A percentile compares a stretch with the other conserved stretches of the same genome.
phyloP scores from a whole-genome alignment of 2,888 invertebrate species.

The Quadroppia sp. region DNA sequence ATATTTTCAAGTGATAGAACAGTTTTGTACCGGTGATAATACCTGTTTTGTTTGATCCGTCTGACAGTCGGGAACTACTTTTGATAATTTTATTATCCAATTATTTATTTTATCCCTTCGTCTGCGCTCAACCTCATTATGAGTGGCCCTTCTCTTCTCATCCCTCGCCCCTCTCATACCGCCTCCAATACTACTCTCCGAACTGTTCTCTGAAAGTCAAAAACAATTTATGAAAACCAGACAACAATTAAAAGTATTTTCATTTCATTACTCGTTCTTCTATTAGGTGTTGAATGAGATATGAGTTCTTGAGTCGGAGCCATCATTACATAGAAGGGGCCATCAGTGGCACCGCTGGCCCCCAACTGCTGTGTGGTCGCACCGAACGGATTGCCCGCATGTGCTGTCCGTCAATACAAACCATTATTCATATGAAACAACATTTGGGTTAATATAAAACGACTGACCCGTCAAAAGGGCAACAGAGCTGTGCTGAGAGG shows the following conservation, averaged over 20 bases:
- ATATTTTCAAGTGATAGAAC: too few species aligned
- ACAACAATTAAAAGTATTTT: too few species aligned
- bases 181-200: not conserved
- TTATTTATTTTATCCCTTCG: slow-evolving; percentile 93
- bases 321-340: slow-evolving; percentile 76
- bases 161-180: slow-evolving; percentile 48
- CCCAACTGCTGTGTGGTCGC: slow-evolving; percentile 12
- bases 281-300: not conserved
- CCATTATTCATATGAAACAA: not conserved
- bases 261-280: not conserved
- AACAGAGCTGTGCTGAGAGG: not conserved
- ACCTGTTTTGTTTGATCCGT: slow-evolving; percentile 59
- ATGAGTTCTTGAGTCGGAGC: slow-evolving; percentile 58
- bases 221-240: not conserved
- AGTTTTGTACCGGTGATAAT: too few species aligned
- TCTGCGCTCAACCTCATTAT: slow-evolving; percentile 70
- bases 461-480: not conserved
- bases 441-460: not conserved
- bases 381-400: slow-evolving; percentile 9
- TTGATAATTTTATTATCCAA: slow-evolving; percentile 89
- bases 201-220: not conserved
- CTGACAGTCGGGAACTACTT: slow-evolving; percentile 74
- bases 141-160: slow-evolving; percentile 47
- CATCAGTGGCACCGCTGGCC: slow-evolving; percentile 46
- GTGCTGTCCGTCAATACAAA: not conserved